phyloP scores from a whole-genome alignment of 2,888 invertebrate species.

The Eristalis arbustorum region DNA sequence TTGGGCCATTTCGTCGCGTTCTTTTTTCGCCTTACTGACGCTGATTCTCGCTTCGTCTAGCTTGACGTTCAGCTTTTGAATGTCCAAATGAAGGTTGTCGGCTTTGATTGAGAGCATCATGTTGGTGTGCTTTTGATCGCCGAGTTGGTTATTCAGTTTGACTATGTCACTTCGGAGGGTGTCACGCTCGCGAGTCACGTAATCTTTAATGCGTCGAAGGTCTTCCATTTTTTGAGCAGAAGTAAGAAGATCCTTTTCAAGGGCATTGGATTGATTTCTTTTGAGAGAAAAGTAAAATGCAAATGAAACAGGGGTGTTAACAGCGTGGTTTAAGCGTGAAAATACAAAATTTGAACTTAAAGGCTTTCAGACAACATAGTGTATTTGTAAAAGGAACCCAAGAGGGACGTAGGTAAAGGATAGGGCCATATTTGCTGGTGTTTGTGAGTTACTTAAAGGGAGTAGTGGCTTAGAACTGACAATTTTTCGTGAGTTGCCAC shows the following conservation, averaged over 20 bases:
- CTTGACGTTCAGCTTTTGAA: constrained; percentile 73
- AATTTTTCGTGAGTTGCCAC: no score
- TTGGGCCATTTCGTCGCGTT: constrained; percentile 73
- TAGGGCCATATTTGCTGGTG: no score
- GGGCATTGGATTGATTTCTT: constrained; percentile 74
- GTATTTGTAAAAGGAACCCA: no score
- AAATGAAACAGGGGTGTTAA: neutral
- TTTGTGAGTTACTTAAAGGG: no score
- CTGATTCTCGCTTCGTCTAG: constrained; percentile 73
- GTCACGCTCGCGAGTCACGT: constrained; percentile 75
- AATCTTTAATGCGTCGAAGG: constrained; percentile 74
- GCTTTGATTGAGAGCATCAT: constrained; percentile 74
- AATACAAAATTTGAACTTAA: no score
- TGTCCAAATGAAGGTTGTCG: constrained; percentile 74
- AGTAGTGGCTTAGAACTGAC: no score
- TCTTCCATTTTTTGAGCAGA: constrained; percentile 74
- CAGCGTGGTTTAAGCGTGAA: no score
- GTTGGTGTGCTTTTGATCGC: constrained; percentile 74
- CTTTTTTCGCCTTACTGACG: constrained; percentile 72
- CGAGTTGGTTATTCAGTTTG: constrained; percentile 74
- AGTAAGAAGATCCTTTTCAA: constrained; percentile 75
- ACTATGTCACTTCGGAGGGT: constrained; percentile 74
- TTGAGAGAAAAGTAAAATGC: neutral
- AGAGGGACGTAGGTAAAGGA: no score
- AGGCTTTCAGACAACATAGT: no score